Evolutionary conservation across 1,140 invertebrate genomes (phyloP), one percentile per base, ranked within the genome.

Genomic region (Penaeus japonicus): DNA sequence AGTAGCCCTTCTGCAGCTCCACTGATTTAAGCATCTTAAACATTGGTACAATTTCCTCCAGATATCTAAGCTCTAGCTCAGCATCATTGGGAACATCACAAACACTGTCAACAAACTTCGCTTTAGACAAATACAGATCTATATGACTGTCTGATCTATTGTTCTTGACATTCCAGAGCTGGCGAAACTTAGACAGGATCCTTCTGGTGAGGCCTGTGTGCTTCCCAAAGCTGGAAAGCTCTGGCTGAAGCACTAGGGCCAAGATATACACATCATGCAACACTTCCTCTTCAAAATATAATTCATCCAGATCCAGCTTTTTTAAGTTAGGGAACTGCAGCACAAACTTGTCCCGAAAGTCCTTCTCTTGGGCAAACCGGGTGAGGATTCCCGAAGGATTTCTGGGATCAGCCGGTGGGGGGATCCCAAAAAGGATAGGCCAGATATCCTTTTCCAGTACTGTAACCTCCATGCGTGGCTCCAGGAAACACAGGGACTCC

Each of bases 401-500:
- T 18, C 27, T 32, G 30, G 32, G 20, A 7, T 27, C 35, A 53
- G 54, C 18, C 5, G 55, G 39, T 20, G 84, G 7, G 32, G 84
- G 55, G 53, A 86, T 57, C 27, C 77, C 84, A 80, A 86, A 86
- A 22, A 86, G 57, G 77, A 65, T 75, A 15, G 32, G n/a, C 62
- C 39, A 59, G 4, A 86, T 86, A 35, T 86, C 84, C 32, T 86
- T 86, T 57, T 86, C 84, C 35, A 47, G 15, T 24, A 80, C 22
- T 12, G 75, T 78, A 7, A 62, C 75, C 65, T 79, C 57, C 39
- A 86, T 80, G 24, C 54, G 32, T 47, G 84, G 77, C 32, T 80
- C 84, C 55, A 86, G 27, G 57, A 86, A 65, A 35, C 75, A 86
- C 20, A 86, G 77, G n/a, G 84, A 86, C n/a, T 86, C 75, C 77